A percentile compares a stretch with the other conserved stretches of the same genome.
Conservation (phyloP, 2,797 vertebrate genomes). For the Erpetoichthys calabaricus region DNA sequence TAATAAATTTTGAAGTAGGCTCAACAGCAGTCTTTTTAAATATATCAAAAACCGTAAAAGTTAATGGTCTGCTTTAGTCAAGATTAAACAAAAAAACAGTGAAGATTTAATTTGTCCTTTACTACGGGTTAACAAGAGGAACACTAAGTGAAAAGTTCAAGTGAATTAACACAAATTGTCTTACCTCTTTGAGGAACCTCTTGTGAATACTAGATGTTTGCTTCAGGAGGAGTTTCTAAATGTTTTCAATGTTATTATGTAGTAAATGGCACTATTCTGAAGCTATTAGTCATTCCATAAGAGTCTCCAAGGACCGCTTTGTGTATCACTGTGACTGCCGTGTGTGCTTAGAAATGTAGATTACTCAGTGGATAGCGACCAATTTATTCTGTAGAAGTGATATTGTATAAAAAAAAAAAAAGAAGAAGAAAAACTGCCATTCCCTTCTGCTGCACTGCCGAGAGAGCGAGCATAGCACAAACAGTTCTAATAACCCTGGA, state of each 20-base stretch:
- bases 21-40: too few relatives aligned
- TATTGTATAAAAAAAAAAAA: constrained; percentile 52
- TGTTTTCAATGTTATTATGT: constrained; percentile 96
- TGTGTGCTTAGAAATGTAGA: constrained; percentile 96
- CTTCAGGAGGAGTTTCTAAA: constrained; percentile 90
- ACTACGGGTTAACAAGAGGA: constrained; percentile 59
- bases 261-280: constrained; percentile 95
- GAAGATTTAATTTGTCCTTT: constrained; percentile 81
- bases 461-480: constrained; percentile 47
- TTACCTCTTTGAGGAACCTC: constrained; percentile 65
- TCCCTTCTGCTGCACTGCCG: constrained; percentile 78
- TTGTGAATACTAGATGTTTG: constrained; percentile 82
- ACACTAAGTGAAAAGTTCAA: constrained; percentile 61
- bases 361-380: constrained; percentile 84
- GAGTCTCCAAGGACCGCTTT: constrained; percentile 87
- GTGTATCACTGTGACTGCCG: constrained; percentile 99
- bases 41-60: constrained; percentile 43
- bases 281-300: constrained; percentile 98
- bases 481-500: constrained; percentile 50
- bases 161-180: constrained; percentile 67
- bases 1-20: too few relatives aligned
- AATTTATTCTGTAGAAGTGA: constrained; percentile 81
- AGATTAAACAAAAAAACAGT: constrained; percentile 29
- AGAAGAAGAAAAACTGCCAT: constrained; percentile 57
- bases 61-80: constrained; percentile 50